Base-by-base conservation (phyloP, 2,888 invertebrate genomes). In the Gymnoscelis rufifasciata region DNA sequence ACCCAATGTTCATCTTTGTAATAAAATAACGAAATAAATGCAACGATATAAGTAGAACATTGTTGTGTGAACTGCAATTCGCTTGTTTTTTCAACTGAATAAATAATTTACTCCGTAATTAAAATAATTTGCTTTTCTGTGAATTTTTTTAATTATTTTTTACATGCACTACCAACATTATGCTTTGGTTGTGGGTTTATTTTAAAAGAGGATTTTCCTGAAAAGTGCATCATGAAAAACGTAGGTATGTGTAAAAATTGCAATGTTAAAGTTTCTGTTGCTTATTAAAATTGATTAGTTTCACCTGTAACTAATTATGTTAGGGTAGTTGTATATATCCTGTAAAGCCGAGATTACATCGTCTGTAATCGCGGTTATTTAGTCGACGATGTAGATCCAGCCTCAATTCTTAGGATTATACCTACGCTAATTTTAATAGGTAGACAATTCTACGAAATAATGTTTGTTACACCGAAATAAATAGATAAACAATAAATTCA, bases 401-500 rank as follows among this genome's bases (percentile, higher is more conserved):
- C 59, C 62, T 57, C 60, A 55, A 60, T 50, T 60, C 56, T 43
- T 67, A 75, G 66, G 61, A 54, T 62, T 71, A 73, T 60, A 66
- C 19, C 19, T 19, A 19, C 57, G 68, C 72, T 80, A 75, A 73
- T 67, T 75, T 70, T 69, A 74, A 72, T 80, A 81, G 67, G 65
- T 74, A 75, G 77, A 74, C 66, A 68, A 79, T 71, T 76, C 70
- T 74, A 71, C 71, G 66, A 65, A 72, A 75, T 74, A 83, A 84
- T 83, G 82, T 86, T 88, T 87, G 87, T 87, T 86, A 88, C 84
- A 87, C 83, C 64, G 83, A 84, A 87, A 86, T 58, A 58, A 49
- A 58, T 86, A 86, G 83, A 86, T 72, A 71, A 74, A 72, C 57
- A 67, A 57, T 72, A 69, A 60, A 52, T 60, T 58, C 67, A 60